Evolutionary conservation across 2,888 invertebrate genomes (phyloP).

Genomic region (Cerceris rybyensis): DNA sequence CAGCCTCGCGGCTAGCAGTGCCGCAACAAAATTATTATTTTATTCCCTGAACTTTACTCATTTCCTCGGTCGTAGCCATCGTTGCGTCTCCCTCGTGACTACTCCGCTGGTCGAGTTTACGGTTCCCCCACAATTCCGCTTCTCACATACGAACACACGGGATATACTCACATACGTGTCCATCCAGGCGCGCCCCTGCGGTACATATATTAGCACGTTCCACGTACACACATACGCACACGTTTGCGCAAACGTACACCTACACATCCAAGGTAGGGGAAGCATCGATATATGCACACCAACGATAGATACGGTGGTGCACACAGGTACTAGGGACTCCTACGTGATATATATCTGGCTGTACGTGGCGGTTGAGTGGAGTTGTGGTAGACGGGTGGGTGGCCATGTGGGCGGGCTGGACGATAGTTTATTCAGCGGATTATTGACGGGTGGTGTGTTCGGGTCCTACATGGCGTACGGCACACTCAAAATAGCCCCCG

Average conservation of each 20-base stretch:
- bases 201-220: constrained; percentile 64
- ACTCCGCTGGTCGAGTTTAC: constrained; percentile 60
- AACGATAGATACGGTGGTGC: constrained; percentile 13
- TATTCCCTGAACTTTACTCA: constrained; percentile 49
- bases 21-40: constrained; percentile 56
- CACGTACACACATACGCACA: constrained; percentile 30
- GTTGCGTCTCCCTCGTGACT: constrained; percentile 56
- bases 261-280: background rate
- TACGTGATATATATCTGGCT: constrained; percentile 66
- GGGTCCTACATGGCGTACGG: constrained; percentile 71
- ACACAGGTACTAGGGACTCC: constrained; percentile 27
- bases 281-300: constrained; percentile 1
- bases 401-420: constrained; percentile 75
- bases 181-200: constrained; percentile 56
- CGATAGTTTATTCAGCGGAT: constrained; percentile 82
- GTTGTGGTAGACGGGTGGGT: constrained; percentile 74
- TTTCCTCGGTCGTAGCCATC: constrained; percentile 58
- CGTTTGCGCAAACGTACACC: background rate
- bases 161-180: constrained; percentile 21
- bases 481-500: constrained; percentile 79
- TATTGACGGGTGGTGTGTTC: constrained; percentile 80
- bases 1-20: constrained; percentile 10
- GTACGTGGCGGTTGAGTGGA: constrained; percentile 72
- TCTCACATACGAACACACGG: constrained; percentile 24
- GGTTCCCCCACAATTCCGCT: constrained; percentile 37